Conservation (phyloP, 2,888 invertebrate genomes). For the Meliscaeva auricollis region DNA sequence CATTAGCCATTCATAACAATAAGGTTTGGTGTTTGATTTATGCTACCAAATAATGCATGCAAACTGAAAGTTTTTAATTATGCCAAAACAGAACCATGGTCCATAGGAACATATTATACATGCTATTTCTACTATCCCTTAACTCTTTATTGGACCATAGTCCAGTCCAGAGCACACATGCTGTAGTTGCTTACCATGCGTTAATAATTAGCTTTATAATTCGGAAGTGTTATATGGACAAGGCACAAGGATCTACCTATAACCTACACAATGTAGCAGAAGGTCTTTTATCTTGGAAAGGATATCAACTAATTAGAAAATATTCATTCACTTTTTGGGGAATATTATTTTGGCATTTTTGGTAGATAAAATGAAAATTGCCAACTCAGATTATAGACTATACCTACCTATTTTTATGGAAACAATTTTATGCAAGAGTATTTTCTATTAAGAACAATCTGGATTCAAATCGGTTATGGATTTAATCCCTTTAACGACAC, state of each 20-base stretch:
- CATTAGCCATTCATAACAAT: conserved; percentile 70
- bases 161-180: conserved; percentile 29
- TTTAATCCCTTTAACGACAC: no score
- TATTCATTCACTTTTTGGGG: conserved; percentile 1
- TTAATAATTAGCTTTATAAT: conserved; percentile 43
- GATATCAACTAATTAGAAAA: conserved; percentile 48
- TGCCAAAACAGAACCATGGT: conserved; percentile 34
- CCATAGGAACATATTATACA: conserved; percentile 5
- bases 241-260: neutral
- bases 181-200: conserved; percentile 41
- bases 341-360: conserved; percentile 20
- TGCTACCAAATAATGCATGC: conserved; percentile 59
- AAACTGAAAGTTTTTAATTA: conserved; percentile 68
- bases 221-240: conserved; percentile 13
- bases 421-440: neutral
- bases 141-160: neutral
- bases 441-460: neutral
- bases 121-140: no score
- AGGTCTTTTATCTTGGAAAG: neutral
- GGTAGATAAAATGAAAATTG: conserved; percentile 21
- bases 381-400: conserved; percentile 8
- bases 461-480: neutral
- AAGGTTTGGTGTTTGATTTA: conserved; percentile 64
- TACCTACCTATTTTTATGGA: neutral
- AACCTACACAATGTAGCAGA: neutral